A percentile compares a stretch with the other conserved stretches of the same genome.
phyloP scores from a whole-genome alignment of 2,797 vertebrate genomes.

The Sebastes wilsoni region DNA sequence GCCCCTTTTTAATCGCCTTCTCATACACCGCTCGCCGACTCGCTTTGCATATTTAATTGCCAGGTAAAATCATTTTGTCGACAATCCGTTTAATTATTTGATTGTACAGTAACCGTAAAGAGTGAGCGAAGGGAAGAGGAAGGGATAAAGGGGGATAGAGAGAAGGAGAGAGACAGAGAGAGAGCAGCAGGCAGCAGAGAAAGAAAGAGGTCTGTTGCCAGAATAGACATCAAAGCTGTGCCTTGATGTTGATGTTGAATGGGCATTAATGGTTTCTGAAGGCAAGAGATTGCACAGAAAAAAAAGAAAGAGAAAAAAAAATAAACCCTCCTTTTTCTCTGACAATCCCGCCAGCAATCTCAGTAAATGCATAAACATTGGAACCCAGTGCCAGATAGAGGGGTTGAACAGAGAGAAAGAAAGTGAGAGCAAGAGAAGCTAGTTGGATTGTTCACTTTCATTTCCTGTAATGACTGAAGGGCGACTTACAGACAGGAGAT shows the following conservation, averaged over 20 bases:
- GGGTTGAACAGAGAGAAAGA: constrained; percentile 54
- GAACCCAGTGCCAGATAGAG: constrained; percentile 84
- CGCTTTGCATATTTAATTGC: constrained; percentile 93
- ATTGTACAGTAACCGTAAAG: constrained; percentile 90
- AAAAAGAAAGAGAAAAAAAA: constrained; percentile 79
- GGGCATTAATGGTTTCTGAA: constrained; percentile 97
- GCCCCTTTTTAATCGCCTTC: constrained; percentile 84
- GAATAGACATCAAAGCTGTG: constrained; percentile 96
- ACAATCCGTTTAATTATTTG: constrained; percentile 94
- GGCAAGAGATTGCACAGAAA: constrained; percentile 91
- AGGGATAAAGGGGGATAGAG: constrained; percentile 70
- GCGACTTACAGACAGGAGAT: constrained; percentile 22
- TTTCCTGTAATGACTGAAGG: constrained; percentile 63
- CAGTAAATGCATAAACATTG: constrained; percentile 90
- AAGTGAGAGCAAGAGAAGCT: constrained; percentile 60
- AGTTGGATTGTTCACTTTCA: constrained; percentile 58
- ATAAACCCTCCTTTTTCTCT: constrained; percentile 88
- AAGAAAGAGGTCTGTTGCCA: constrained; percentile 91
- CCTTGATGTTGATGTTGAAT: constrained; percentile 96
- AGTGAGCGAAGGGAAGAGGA: constrained; percentile 70
- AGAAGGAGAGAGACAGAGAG: constrained; percentile 62
- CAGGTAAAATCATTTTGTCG: constrained; percentile 90
- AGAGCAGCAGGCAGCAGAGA: constrained; percentile 87
- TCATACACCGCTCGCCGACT: constrained; percentile 78
- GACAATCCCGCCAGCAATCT: constrained; percentile 91